Base-by-base conservation (phyloP, 2,888 invertebrate species). In the Iphiclides podalirius region DNA sequence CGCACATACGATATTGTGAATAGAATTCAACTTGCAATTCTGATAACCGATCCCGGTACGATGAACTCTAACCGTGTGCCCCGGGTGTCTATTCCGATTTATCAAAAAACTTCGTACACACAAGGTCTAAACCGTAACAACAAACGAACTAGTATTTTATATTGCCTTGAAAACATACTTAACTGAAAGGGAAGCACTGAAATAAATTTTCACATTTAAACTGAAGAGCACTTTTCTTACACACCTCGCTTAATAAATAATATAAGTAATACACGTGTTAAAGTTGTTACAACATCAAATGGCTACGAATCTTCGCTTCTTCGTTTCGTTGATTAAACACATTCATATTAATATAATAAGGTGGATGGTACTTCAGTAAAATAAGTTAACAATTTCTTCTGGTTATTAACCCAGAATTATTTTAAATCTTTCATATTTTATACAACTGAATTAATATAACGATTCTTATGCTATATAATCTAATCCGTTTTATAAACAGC, bases 161-260 rank as follows among this genome's bases (percentile, higher is more conserved):
- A 26, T 7, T 7, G 26, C 8, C 8, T 26, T 26, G 26, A 26
- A 8, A 26, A 7, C 8, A 4, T 35, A 3, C 34, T 7, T 35
- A 14, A 13, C n/a, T 4, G n/a, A 12, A 17, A 12, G 4, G 6
- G 9, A 26, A 39, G 20, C 8, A 39, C 9, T 9, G n/a, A 39
- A 39, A 26, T 39, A 20, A 37, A 11, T 20, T 37, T 37, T 4
- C 37, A 20, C 16, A 37, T 20, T 4, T 17, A 37, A 37, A 20
- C 7, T 9, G 1, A 2, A 12, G 23, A 13, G 2, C 38, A 3
- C 38, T 26, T 26, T 17, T 13, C 20, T 11, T 2, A 17, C 38
- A 14, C 14, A 26, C 26, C 7, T 7, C 6, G 14, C 34, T 14
- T 35, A 14, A 35, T n/a, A n/a, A n/a, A n/a, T n/a, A n/a, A n/a